Evolutionary conservation across 2,888 invertebrate genomes (phyloP).

Genomic region (Tholera decimalis): DNA sequence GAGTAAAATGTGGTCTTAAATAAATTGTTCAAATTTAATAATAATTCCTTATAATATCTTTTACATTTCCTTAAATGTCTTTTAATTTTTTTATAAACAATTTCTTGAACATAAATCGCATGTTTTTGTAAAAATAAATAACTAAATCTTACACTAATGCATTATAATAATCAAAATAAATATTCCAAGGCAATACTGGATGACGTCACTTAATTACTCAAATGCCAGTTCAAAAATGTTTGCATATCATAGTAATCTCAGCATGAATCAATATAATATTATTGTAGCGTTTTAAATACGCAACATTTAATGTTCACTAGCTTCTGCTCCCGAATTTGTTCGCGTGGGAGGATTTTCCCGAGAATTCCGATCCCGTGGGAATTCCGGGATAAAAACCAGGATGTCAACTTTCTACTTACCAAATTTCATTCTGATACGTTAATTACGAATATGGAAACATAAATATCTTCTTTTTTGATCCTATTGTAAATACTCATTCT

Average conservation of each 20-base stretch:
- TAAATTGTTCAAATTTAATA: conserved; percentile 15
- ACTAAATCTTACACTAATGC: conserved; percentile 20
- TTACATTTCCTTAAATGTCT: conserved; percentile 22
- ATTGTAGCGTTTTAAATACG: conserved; percentile 2
- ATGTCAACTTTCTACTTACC: no score
- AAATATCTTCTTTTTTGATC: no score
- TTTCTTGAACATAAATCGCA: conserved; percentile 2
- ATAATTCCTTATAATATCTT: conserved; percentile 19
- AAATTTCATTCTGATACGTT: no score
- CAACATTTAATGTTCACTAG: no score
- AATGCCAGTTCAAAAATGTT: conserved; percentile 8
- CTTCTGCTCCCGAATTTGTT: no score
- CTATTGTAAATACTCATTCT: no score
- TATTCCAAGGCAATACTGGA: conserved; percentile 14
- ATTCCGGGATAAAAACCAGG: no score
- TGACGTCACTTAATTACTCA: conserved; percentile 10
- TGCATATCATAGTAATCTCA: conserved; percentile 38
- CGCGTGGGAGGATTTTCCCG: no score
- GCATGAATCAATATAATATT: conserved; percentile 9
- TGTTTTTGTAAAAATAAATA: conserved; percentile 9
- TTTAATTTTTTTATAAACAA: conserved; percentile 15
- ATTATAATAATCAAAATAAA: conserved; percentile 16
- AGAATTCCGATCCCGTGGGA: no score
- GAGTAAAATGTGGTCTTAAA: conserved; percentile 11
- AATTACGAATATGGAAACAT: no score